Evolutionary conservation across 2,888 invertebrate genomes (phyloP), one percentile per base, ranked within the genome.

Genomic region (Eucriotettix oculatus): DNA sequence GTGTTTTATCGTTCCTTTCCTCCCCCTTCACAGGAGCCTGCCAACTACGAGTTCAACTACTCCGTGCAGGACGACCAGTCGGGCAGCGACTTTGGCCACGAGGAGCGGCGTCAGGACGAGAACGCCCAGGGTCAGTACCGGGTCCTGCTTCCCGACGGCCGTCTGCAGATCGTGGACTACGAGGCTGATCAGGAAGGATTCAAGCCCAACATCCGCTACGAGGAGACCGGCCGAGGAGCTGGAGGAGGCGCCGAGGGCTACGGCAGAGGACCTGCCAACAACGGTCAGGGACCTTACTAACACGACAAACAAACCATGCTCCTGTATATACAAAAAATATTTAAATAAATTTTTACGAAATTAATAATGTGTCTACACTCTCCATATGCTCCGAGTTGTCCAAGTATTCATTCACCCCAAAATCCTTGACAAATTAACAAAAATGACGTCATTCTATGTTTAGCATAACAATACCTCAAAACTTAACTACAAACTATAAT

Each of bases 21-120:
- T n/a, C n/a, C n/a, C n/a, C n/a, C n/a, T n/a, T n/a, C n/a, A n/a
- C 66, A 82, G 82, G 73, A 80, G 65, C 81, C 82, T 59, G 80
- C 79, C 12, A 82, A 81, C 69, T 83, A 83, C 69, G 79, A 82
- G 67, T 83, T 80, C 68, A 79, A 79, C 1, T 83, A 83, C 71
- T 80, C 82, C 67, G 83, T 83, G 11, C 78, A 79, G 69, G 83
- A 82, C 68, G 77, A 76, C 17, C 73, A 70, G 1, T 76, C 76
- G 10, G 81, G 76, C 54, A 69, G 81, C 52, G 80, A 83, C 69
- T 84, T 83, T 67, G 83, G 82, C 0, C 83, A 84, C 69, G 78
- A 78, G 56, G 83, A 84, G 71, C 79, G 79, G 68, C 74, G 83
- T 40, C 81, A 83, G 67, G 83, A 82, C 59, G 79, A 82, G 64